Conservation (phyloP, 1,140 invertebrate species). For the Teleogryllus occipitalis region DNA sequence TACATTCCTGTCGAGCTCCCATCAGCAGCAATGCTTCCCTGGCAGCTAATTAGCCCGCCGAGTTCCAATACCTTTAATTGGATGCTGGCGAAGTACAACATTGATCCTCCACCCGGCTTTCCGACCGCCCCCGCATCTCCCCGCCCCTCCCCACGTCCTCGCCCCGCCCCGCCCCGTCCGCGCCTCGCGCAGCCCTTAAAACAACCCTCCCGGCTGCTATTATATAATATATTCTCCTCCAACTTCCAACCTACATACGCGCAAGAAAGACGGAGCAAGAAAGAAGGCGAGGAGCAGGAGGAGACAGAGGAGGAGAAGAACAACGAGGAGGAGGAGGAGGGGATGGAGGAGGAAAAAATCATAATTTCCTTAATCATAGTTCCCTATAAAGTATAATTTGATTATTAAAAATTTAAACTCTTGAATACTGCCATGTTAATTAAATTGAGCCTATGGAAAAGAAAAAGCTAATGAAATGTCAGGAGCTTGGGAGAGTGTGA, state of each 20-base stretch:
- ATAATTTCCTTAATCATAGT: slow-evolving; percentile 24
- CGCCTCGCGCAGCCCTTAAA: background rate
- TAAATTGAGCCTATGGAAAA: slow-evolving; percentile 21
- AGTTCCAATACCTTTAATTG: slow-evolving; percentile 18
- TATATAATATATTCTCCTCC: slow-evolving; percentile 15
- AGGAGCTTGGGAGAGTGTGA: slow-evolving; percentile 19
- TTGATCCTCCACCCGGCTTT: slow-evolving; percentile 8
- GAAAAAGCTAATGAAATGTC: slow-evolving; percentile 24
- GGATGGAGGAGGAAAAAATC: slow-evolving; percentile 16
- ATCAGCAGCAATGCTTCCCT: slow-evolving; percentile 1
- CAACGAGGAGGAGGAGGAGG: background rate
- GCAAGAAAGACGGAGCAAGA: slow-evolving; percentile 10
- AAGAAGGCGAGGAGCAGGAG: background rate
- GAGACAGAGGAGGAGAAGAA: background rate
- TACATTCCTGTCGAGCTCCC: slow-evolving; percentile 13
- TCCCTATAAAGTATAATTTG: slow-evolving; percentile 23
- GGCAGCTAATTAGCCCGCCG: slow-evolving; percentile 14
- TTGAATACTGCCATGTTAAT: slow-evolving; percentile 23
- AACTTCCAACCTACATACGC: slow-evolving; percentile 11
- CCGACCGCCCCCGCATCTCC: background rate
- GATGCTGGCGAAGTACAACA: slow-evolving; percentile 17
- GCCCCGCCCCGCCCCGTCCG: background rate
- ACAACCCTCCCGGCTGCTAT: slow-evolving; percentile 8
- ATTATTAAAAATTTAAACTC: slow-evolving; percentile 25
- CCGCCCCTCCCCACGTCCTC: background rate